phyloP scores from a whole-genome alignment of 2,113 vertebrate species.

The Climacteris rufus region DNA sequence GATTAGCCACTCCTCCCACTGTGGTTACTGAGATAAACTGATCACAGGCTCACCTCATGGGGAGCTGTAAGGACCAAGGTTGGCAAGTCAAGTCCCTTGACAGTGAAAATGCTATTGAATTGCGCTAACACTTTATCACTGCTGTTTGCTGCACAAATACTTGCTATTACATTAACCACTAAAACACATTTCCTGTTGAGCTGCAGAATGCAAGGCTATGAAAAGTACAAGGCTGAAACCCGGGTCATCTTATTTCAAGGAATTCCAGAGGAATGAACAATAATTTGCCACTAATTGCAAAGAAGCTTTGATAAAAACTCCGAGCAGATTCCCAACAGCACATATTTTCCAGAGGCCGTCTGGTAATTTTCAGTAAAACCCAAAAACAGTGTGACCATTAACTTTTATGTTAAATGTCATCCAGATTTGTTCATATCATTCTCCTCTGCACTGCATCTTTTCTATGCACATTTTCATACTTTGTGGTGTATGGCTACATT shows the following conservation, averaged over 20 bases:
- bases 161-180: conserved; percentile 18
- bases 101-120: neutral
- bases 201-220: neutral
- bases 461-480: neutral
- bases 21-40: neutral
- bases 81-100: neutral
- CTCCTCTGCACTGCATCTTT: neutral
- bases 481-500: neutral
- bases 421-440: conserved; percentile 1
- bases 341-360: conserved; percentile 30
- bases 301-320: conserved; percentile 41
- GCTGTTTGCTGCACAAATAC: neutral
- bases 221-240: conserved; percentile 33
- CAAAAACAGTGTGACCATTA: conserved; percentile 48
- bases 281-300: conserved; percentile 41
- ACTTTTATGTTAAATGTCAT: conserved; percentile 39
- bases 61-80: neutral
- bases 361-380: conserved; percentile 27
- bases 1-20: neutral
- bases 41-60: neutral
- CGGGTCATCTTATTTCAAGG: conserved; percentile 27
- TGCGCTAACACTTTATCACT: neutral
- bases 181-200: neutral
- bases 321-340: neutral
- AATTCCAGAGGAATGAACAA: conserved; percentile 40